Evolutionary conservation across 2,113 vertebrate species (phyloP).

Genomic region (Lepus europaeus): DNA sequence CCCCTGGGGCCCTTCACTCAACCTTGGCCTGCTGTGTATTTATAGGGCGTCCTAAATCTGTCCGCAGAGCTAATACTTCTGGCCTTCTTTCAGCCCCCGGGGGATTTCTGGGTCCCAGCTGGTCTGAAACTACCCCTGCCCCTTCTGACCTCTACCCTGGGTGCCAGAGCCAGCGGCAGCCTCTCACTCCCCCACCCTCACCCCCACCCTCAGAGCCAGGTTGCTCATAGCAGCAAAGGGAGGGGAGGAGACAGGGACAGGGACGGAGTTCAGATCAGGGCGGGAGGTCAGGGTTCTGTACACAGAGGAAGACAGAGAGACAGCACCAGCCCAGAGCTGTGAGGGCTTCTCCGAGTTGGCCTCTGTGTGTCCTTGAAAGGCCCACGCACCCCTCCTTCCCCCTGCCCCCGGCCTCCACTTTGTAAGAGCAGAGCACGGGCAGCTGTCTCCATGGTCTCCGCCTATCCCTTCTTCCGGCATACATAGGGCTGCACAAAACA

Average conservation of each 20-base stretch:
- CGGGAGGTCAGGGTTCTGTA: background rate
- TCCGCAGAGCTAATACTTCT: background rate
- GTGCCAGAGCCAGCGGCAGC: no score
- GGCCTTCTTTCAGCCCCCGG: background rate
- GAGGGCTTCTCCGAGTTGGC: background rate
- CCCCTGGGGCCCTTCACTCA: background rate
- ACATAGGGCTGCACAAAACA: background rate
- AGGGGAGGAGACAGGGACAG: background rate
- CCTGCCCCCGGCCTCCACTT: background rate
- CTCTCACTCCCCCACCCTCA: no score
- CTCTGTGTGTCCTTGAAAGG: background rate
- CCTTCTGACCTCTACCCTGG: background rate
- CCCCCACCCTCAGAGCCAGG: background rate
- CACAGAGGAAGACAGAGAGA: background rate
- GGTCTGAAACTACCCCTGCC: background rate
- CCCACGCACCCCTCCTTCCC: background rate
- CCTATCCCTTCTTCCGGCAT: background rate
- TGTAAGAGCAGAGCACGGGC: background rate
- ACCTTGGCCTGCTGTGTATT: background rate
- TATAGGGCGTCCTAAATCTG: background rate
- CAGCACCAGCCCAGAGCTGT: no score
- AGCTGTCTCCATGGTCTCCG: background rate
- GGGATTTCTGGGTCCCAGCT: background rate
- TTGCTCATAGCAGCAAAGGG: background rate
- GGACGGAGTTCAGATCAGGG: background rate